These are phyloP conservation scores for Elanus axillaris DNA, from an alignment of 2,113 vertebrate species.

Conservation along the genomic window DNA sequence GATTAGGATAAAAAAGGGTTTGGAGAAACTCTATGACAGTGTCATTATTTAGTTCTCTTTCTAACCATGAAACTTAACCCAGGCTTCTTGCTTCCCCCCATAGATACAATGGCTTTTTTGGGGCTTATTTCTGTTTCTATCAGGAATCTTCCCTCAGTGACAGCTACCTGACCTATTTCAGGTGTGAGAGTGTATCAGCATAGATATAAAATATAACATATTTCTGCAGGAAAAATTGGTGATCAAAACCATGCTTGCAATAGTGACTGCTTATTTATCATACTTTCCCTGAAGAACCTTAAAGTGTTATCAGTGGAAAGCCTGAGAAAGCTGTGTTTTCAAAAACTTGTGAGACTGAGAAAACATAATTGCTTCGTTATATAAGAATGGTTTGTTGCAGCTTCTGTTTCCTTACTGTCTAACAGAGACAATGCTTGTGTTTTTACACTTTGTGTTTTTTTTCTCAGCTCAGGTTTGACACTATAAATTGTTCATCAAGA, in stretches of 20 bases:
- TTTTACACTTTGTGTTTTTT: not conserved
- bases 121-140: not conserved
- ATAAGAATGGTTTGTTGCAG: not conserved
- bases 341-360: conserved; percentile 23
- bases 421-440: not conserved
- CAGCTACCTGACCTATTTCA: not conserved
- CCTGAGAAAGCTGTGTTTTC: conserved; percentile 6
- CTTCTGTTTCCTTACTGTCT: conserved; percentile 7
- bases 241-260: not conserved
- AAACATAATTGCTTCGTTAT: not conserved
- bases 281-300: not conserved
- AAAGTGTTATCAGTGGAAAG: conserved; percentile 1
- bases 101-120: not conserved
- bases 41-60: not conserved
- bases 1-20: conserved; percentile 17
- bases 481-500: not conserved
- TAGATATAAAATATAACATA: not conserved
- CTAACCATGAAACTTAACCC: not conserved
- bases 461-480: not conserved
- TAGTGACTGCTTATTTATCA: conserved; percentile 29
- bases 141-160: not conserved
- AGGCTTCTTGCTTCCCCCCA: not conserved
- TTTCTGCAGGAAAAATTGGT: not conserved
- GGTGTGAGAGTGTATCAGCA: not conserved
- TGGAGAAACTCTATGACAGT: not conserved